Evolutionary conservation across 1,140 invertebrate genomes (phyloP), one percentile per base, ranked within the genome.

Genomic region (Zaprionus ghesquierei): DNA sequence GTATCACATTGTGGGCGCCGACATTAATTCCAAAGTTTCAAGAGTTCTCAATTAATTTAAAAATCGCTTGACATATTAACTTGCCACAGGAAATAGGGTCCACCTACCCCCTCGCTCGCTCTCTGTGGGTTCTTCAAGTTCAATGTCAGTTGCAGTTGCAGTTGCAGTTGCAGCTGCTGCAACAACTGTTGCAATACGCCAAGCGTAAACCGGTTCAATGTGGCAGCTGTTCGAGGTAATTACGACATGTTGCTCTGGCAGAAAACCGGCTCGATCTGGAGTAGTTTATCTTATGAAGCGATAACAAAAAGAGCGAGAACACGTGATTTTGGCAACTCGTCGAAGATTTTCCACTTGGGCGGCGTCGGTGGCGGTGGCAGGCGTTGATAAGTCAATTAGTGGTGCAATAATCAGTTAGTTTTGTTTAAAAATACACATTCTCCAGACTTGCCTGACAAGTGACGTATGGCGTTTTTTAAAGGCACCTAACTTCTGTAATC

Each of bases 61-160:
- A 58, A 59, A 78, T 56, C n/a, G 13, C 13, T 69, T 78, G 82
- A 76, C 84, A 79, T 71, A 75, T 86, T 75, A 63, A 81, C 20
- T 18, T 20, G 33, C 35, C 46, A 69, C 70, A 73, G 74, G 74
- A 76, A 76, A 61, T 66, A 54, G 68, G 56, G 31, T 50, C 50
- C 38, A 22, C 13, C 46, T 46, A 56, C 51, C 33, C 46, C 50
- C 31, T 35, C 9, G 13, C 18, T 23, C 3, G 13, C 46, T 23
- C 15, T 20, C 9, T 27, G 20, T 58, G 23, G 46, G 27, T 69
- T 27, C 54, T 68, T 86, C 82, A 86, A 87, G 82, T 86, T 86
- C 82, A 86, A 86, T 86, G 82, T 86, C 82, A 86, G 82, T 80
- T 69, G 65, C 29, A 33, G 82, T 80, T 69, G 65, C 29, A 33